Percentiles rank a stretch among this genome's conserved stretches.
These are phyloP conservation scores for Meganola albula DNA, from an alignment of 2,888 invertebrate genomes.

Conservation along the genomic window DNA sequence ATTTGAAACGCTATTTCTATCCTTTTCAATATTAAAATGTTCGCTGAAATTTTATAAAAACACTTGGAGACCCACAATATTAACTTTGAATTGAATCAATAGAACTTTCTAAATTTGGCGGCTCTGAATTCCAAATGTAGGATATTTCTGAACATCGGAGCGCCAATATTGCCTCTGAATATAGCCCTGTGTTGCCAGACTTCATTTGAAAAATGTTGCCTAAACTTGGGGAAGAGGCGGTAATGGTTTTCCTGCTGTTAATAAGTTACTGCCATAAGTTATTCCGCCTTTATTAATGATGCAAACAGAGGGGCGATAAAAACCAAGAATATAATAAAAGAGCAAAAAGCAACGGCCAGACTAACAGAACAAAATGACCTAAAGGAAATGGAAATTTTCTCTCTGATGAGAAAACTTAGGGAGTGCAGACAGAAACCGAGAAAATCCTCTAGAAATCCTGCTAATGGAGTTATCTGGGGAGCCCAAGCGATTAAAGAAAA, in stretches of 20 bases:
- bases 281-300: conserved; percentile 38
- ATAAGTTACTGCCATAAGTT: conserved; percentile 34
- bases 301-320: conserved; percentile 37
- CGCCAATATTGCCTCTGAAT: conserved; percentile 3
- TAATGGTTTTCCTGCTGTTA: conserved; percentile 34
- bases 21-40: no score
- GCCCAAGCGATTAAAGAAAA: conserved; percentile 35
- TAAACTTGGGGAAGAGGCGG: conserved; percentile 18
- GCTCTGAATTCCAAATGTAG: conserved; percentile 16
- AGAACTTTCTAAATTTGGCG: conserved; percentile 24
- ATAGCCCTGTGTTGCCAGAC: conserved; percentile 1
- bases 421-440: conserved; percentile 30
- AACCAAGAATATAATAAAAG: conserved; percentile 30
- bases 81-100: conserved; percentile 20
- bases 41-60: conserved; percentile 24
- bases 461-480: conserved; percentile 40
- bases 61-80: conserved; percentile 19
- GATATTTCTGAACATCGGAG: conserved; percentile 5
- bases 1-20: no score
- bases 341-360: conserved; percentile 29
- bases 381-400: conserved; percentile 42
- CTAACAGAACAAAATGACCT: conserved; percentile 31
- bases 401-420: conserved; percentile 48
- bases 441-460: conserved; percentile 39
- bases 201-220: conserved; percentile 17